Evolutionary conservation across 2,888 invertebrate genomes (phyloP).

Genomic region (Trilocha varians): DNA sequence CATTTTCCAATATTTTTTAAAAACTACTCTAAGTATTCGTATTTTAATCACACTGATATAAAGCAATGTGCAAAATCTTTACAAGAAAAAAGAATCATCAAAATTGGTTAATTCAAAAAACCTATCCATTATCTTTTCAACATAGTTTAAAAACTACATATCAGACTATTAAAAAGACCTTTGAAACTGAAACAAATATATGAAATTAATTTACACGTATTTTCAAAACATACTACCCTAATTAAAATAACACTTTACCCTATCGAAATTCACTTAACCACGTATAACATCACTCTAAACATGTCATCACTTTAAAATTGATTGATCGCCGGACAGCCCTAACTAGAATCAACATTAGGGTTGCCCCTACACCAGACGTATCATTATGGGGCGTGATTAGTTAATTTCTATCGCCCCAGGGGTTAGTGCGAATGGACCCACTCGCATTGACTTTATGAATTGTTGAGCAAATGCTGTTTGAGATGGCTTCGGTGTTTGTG

Average conservation of each 20-base stretch:
- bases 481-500: neutral
- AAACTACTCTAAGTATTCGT: too few species aligned
- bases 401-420: slow-evolving; percentile 48
- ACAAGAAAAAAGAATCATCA: too few species aligned
- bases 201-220: too few species aligned
- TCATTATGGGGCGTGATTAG: slow-evolving; percentile 59
- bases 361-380: slow-evolving; percentile 24
- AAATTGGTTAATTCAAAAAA: too few species aligned
- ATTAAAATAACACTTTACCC: neutral
- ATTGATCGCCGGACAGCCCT: slow-evolving; percentile 42
- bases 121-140: too few species aligned
- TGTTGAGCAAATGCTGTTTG: neutral
- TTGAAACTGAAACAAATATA: too few species aligned
- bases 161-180: too few species aligned
- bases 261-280: slow-evolving; percentile 8
- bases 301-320: slow-evolving; percentile 41
- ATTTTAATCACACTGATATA: too few species aligned
- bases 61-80: too few species aligned
- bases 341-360: slow-evolving; percentile 52
- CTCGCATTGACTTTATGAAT: neutral
- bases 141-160: too few species aligned
- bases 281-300: slow-evolving; percentile 22
- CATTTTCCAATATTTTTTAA: too few species aligned
- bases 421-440: neutral
- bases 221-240: too few species aligned